These are phyloP conservation scores for Catostomus latipinnis DNA, from an alignment of 2,797 vertebrate species.

Conservation along the genomic window DNA sequence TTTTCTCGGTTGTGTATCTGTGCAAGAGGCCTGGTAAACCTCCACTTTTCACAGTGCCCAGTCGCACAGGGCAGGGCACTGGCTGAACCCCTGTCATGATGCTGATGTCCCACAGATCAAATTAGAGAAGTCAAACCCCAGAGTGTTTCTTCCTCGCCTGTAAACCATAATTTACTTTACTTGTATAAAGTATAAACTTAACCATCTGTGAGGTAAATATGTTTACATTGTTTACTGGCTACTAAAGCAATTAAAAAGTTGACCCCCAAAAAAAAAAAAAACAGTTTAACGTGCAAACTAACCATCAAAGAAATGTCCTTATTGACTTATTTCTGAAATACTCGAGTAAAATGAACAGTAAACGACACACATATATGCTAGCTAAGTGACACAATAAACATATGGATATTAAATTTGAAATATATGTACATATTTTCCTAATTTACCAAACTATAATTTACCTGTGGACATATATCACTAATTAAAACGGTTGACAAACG, in stretches of 20 bases:
- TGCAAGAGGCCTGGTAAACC: conserved; percentile 80
- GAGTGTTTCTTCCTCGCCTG: too few relatives aligned
- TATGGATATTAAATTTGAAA: background rate
- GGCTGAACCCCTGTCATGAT: conserved; percentile 59
- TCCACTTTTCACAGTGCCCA: conserved; percentile 77
- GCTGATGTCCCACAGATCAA: background rate
- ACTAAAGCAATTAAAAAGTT: background rate
- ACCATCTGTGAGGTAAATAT: background rate
- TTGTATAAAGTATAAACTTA: background rate
- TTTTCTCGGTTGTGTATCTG: conserved; percentile 76
- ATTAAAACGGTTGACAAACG: background rate
- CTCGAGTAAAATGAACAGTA: background rate
- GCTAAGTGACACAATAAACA: background rate
- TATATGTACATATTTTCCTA: conserved; percentile 16
- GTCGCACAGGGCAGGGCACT: conserved; percentile 79
- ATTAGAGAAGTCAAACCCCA: too few relatives aligned
- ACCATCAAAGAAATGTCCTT: background rate
- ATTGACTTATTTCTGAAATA: background rate
- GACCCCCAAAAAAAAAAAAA: background rate
- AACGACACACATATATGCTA: background rate
- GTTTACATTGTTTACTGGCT: conserved; percentile 1
- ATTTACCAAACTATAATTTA: background rate
- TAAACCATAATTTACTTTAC: background rate
- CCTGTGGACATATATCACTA: background rate
- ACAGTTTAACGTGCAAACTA: background rate